Percentiles rank a stretch among this genome's conserved stretches.
These are phyloP conservation scores for Spea hammondii DNA, from an alignment of 2,797 vertebrate species.

Conservation along the genomic window DNA sequence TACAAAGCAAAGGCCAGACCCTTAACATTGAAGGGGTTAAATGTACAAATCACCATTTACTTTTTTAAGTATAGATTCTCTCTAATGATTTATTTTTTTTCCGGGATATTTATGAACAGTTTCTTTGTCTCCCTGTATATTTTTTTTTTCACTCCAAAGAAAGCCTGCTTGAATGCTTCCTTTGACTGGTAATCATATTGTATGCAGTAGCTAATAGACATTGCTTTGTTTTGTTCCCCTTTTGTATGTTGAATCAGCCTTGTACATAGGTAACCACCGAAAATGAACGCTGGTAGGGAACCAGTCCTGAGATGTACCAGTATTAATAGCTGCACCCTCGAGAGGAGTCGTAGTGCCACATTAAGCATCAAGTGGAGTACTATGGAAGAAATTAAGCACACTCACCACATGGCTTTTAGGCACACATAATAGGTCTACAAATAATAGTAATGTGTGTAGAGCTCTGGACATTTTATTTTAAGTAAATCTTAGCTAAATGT, in stretches of 20 bases:
- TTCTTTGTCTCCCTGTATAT: no score
- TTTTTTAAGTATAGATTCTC: no score
- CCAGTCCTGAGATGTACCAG: constrained; percentile 38
- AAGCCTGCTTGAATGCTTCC: constrained; percentile 39
- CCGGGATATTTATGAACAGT: no score
- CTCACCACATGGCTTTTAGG: constrained; percentile 36
- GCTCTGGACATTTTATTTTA: constrained; percentile 25
- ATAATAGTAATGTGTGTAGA: constrained; percentile 29
- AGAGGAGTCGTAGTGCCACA: constrained; percentile 47
- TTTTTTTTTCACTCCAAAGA: no score
- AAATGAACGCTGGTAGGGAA: constrained; percentile 32
- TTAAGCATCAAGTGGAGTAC: constrained; percentile 37
- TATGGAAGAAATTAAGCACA: constrained; percentile 39
- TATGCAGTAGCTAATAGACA: constrained; percentile 40
- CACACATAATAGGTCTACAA: constrained; percentile 18
- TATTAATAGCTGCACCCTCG: constrained; percentile 40
- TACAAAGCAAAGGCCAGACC: no score
- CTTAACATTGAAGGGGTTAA: no score
- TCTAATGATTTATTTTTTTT: no score
- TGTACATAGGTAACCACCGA: constrained; percentile 31
- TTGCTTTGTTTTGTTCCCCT: constrained; percentile 17
- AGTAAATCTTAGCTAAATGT: constrained; percentile 28
- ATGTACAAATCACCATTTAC: no score
- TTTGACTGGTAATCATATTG: constrained; percentile 33
- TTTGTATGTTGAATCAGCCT: neutral